Conservation (phyloP, 1,140 invertebrate genomes). For the Aplysia californica region DNA sequence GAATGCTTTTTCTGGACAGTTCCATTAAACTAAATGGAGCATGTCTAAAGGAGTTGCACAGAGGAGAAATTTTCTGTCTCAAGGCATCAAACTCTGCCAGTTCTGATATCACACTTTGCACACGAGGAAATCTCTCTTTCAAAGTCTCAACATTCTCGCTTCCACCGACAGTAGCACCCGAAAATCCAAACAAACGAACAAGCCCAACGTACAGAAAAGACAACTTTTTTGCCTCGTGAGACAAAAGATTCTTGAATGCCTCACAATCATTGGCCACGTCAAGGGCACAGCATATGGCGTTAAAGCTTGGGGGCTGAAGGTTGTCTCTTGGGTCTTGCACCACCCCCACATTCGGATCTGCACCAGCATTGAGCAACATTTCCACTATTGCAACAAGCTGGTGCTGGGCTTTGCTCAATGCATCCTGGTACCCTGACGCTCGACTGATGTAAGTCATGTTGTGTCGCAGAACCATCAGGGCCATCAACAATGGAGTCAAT, state of each 20-base stretch:
- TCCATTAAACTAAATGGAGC: not conserved
- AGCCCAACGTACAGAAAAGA: not conserved
- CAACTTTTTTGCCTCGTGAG: not conserved
- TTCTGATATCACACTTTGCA: not conserved
- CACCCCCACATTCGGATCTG: too few relatives aligned
- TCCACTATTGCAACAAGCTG: slow-evolving; percentile 10
- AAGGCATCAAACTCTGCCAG: not conserved
- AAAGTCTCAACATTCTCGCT: not conserved
- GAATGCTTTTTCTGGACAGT: not conserved
- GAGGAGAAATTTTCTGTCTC: not conserved
- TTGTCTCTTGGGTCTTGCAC: not conserved
- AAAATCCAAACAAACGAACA: slow-evolving; percentile 1
- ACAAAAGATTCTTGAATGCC: not conserved
- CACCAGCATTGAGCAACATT: not conserved
- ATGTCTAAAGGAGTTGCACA: not conserved
- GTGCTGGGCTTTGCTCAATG: slow-evolving; percentile 3
- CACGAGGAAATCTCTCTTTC: not conserved
- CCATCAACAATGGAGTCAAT: not conserved
- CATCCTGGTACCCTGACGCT: not conserved
- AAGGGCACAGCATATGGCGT: not conserved
- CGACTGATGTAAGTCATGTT: not conserved
- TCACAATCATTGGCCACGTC: slow-evolving; percentile 4
- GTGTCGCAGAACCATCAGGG: slow-evolving; percentile 3
- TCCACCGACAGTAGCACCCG: not conserved
- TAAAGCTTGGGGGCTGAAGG: not conserved